These are phyloP conservation scores for Cabera pusaria DNA, from an alignment of 2,888 invertebrate species.

Conservation along the genomic window DNA sequence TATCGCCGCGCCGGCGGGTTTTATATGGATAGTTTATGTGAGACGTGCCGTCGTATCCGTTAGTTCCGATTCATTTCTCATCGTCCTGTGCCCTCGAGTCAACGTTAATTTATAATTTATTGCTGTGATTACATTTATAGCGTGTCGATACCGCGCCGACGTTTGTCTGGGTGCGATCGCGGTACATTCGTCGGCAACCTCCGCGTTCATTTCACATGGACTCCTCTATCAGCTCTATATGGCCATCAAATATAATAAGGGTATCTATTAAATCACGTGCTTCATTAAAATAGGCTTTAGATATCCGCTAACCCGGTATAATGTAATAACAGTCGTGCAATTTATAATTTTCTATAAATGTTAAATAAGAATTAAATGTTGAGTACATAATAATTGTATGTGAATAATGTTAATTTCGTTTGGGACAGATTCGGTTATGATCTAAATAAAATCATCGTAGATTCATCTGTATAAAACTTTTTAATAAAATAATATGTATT, in stretches of 20 bases:
- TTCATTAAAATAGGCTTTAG: constrained; percentile 24
- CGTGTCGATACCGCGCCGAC: constrained; percentile 40
- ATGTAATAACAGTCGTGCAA: constrained; percentile 30
- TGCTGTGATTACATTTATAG: constrained; percentile 80
- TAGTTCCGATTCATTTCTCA: constrained; percentile 65
- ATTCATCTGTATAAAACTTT: neutral
- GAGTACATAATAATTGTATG: constrained; percentile 9
- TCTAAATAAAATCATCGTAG: neutral
- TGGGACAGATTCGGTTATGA: constrained; percentile 37
- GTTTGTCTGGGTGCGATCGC: constrained; percentile 45
- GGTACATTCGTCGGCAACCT: constrained; percentile 27
- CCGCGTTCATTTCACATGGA: constrained; percentile 51
- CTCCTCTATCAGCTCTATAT: too few relatives aligned
- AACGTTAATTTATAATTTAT: constrained; percentile 73
- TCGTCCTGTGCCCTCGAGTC: constrained; percentile 65
- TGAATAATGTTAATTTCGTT: constrained; percentile 12
- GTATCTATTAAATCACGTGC: constrained; percentile 7
- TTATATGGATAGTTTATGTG: constrained; percentile 58
- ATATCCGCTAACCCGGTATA: constrained; percentile 16
- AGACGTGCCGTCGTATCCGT: constrained; percentile 69
- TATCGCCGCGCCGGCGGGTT: constrained; percentile 23
- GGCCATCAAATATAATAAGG: too few relatives aligned
- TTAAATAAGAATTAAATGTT: constrained; percentile 4
- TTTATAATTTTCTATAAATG: constrained; percentile 25
- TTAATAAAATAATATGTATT: constrained; percentile 18